A percentile compares a stretch with the other conserved stretches of the same genome.
Conservation (phyloP, 2,888 invertebrate genomes). For the Drosophila pseudotakahashii region DNA sequence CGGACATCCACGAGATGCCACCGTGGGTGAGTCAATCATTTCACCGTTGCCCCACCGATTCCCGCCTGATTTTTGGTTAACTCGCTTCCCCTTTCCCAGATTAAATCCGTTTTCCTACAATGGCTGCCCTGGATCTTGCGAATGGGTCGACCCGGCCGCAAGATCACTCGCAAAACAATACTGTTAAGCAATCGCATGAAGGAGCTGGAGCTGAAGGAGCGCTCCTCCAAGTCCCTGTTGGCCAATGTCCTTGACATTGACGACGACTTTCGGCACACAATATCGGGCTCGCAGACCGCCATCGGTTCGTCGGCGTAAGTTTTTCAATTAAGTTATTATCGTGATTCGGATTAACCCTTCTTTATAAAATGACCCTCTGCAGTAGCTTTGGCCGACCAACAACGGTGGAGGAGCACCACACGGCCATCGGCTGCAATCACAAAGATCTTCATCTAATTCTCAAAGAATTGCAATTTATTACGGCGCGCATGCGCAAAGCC, state of each 20-base stretch:
- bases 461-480: conserved; percentile 97
- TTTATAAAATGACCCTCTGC: conserved; percentile 8
- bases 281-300: conserved; percentile 86
- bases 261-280: conserved; percentile 94
- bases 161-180: conserved; percentile 95
- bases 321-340: no score
- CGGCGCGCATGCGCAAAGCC: conserved; percentile 95
- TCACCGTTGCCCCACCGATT: neutral
- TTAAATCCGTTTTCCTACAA: conserved; percentile 96
- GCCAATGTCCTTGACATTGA: conserved; percentile 98
- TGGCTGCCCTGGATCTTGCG: conserved; percentile 98
- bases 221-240: conserved; percentile 96
- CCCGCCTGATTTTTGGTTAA: neutral
- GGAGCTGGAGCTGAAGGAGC: conserved; percentile 96
- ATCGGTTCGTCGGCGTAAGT: conserved; percentile 88
- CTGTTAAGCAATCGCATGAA: conserved; percentile 96
- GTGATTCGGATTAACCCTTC: neutral
- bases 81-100: conserved; percentile 86
- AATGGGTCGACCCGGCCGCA: conserved; percentile 98
- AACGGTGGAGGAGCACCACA: conserved; percentile 90
- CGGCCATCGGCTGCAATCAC: conserved; percentile 89
- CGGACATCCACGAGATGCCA: conserved; percentile 98
- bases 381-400: conserved; percentile 90
- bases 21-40: conserved; percentile 91
- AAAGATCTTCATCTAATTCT: conserved; percentile 95